These are phyloP conservation scores for Troides helena DNA, from an alignment of 2,888 invertebrate genomes.

Conservation along the genomic window DNA sequence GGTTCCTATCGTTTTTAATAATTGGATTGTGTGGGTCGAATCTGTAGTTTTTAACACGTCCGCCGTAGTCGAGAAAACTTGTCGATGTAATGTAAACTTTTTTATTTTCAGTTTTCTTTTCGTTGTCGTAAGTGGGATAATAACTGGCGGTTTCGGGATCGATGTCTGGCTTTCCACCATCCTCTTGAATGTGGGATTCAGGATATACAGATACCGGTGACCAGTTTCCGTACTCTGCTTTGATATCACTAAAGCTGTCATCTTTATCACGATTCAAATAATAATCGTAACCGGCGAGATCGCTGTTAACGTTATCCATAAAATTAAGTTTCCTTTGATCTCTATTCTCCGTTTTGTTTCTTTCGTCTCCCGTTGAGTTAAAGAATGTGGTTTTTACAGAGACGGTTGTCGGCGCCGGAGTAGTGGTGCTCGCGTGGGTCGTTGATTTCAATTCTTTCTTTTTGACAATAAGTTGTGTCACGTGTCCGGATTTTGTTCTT, in stretches of 20 bases:
- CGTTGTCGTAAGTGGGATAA: conserved; percentile 73
- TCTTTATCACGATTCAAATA: conserved; percentile 69
- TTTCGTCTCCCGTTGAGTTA: conserved; percentile 52
- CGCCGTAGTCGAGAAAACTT: conserved; percentile 66
- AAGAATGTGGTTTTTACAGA: conserved; percentile 51
- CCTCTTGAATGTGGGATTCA: conserved; percentile 71
- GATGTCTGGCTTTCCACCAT: conserved; percentile 61
- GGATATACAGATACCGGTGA: conserved; percentile 76
- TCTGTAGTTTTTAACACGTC: conserved; percentile 69
- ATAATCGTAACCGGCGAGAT: conserved; percentile 73
- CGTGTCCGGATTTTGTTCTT: conserved; percentile 86
- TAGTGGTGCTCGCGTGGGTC: conserved; percentile 41
- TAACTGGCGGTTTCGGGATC: conserved; percentile 69
- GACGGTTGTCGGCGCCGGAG: conserved; percentile 58
- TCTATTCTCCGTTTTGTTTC: conserved; percentile 68
- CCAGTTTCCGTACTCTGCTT: conserved; percentile 78
- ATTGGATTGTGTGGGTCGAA: conserved; percentile 75
- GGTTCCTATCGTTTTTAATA: conserved; percentile 78
- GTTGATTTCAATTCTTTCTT: conserved; percentile 81
- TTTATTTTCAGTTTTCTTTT: conserved; percentile 66
- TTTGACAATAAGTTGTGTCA: conserved; percentile 89
- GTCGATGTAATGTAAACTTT: conserved; percentile 75
- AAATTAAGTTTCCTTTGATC: conserved; percentile 72
- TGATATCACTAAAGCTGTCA: conserved; percentile 67
- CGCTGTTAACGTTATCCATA: conserved; percentile 62